A percentile compares a stretch with the other conserved stretches of the same genome.
Evolutionary conservation across 2,888 invertebrate genomes (phyloP).

Genomic region (Cephus nigrinus): DNA sequence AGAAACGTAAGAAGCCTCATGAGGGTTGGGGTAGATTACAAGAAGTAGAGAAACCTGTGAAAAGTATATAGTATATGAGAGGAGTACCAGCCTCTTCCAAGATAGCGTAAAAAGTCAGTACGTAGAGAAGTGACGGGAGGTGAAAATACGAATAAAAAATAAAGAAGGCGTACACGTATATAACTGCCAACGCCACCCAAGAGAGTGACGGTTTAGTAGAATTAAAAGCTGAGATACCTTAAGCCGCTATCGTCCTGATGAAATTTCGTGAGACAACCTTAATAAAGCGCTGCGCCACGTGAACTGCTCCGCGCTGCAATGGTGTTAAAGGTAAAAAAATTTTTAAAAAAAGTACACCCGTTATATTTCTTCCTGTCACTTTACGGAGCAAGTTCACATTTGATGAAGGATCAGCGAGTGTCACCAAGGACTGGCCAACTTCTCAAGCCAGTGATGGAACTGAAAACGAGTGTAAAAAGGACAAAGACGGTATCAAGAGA

Average conservation of each 20-base stretch:
- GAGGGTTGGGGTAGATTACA: not conserved
- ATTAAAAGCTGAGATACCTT: slow-evolving; percentile 31
- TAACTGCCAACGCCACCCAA: slow-evolving; percentile 10
- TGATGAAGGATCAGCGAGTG: not conserved
- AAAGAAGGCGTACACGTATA: not conserved
- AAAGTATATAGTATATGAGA: not conserved
- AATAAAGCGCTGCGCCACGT: not conserved
- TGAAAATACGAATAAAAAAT: slow-evolving; percentile 1
- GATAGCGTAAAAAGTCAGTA: not conserved
- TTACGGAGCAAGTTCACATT: not conserved
- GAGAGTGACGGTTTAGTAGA: slow-evolving; percentile 14
- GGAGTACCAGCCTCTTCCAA: not conserved
- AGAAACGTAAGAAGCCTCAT: not conserved
- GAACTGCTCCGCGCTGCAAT: not conserved
- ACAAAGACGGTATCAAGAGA: not conserved
- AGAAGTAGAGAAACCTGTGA: not conserved
- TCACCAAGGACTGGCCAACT: not conserved
- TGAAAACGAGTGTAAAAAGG: not conserved
- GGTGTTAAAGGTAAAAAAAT: not conserved
- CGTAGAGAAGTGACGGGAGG: not conserved
- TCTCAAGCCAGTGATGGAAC: not conserved
- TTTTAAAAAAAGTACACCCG: not conserved
- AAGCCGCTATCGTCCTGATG: slow-evolving; percentile 44
- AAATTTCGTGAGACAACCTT: slow-evolving; percentile 41
- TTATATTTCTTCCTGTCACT: not conserved